These are phyloP conservation scores for Tribolium madens DNA, from an alignment of 1,140 invertebrate genomes.

Conservation along the genomic window DNA sequence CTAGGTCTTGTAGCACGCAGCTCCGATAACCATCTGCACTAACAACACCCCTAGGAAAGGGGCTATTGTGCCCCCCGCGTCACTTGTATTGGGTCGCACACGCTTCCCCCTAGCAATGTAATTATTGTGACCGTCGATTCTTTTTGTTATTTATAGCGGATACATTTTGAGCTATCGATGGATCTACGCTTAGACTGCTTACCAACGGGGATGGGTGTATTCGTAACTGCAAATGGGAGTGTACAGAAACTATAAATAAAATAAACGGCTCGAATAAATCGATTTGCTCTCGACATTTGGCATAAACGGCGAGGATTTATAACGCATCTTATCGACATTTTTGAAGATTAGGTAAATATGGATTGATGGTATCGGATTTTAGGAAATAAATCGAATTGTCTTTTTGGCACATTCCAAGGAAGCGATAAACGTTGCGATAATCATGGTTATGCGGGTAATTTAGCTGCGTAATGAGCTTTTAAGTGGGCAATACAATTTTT, in stretches of 20 bases:
- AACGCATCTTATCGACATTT: conserved; percentile 35
- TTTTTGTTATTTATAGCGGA: conserved; percentile 40
- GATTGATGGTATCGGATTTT: conserved; percentile 5
- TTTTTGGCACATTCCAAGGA: conserved; percentile 5
- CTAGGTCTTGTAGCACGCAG: conserved; percentile 47
- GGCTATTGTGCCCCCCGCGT: conserved; percentile 28
- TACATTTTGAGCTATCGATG: conserved; percentile 30
- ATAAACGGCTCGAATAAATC: conserved; percentile 34
- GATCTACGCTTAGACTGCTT: conserved; percentile 4
- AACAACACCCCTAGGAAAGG: conserved; percentile 51
- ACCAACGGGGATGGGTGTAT: conserved; percentile 15
- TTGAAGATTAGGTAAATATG: conserved; percentile 33
- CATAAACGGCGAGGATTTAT: conserved; percentile 31
- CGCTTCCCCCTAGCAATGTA: conserved; percentile 53
- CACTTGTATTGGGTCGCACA: conserved; percentile 40
- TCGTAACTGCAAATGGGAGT: conserved; percentile 34
- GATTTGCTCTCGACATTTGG: conserved; percentile 31
- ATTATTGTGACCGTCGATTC: conserved; percentile 58
- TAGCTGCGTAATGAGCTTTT: conserved; percentile 9
- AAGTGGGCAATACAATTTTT: conserved; percentile 45
- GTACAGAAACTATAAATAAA: conserved; percentile 38
- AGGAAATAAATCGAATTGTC: conserved; percentile 16
- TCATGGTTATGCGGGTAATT: conserved; percentile 21
- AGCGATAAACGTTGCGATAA: neutral
- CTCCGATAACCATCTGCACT: conserved; percentile 59